Percentiles rank a stretch among this genome's conserved stretches.
phyloP scores from a whole-genome alignment of 2,888 invertebrate species.

The Euclidia mi region DNA sequence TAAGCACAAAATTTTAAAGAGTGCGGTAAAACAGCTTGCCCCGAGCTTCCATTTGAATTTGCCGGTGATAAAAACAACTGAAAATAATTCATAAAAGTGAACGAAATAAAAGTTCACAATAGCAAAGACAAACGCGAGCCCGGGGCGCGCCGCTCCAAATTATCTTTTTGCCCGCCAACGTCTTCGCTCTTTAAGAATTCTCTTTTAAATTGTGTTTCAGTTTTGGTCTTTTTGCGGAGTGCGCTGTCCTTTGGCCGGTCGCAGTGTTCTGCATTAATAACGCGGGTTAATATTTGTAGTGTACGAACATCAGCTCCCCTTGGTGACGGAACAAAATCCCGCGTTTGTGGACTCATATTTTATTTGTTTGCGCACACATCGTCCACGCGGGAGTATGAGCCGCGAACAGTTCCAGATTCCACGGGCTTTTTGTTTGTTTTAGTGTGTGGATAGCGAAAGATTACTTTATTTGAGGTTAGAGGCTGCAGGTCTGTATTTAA shows the following conservation, averaged over 20 bases:
- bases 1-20: constrained; percentile 45
- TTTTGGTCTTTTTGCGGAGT: constrained; percentile 81
- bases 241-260: constrained; percentile 81
- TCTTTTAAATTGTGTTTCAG: constrained; percentile 88
- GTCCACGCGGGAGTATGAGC: constrained; percentile 14
- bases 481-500: background rate
- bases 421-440: constrained; percentile 26
- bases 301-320: constrained; percentile 50
- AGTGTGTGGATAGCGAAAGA: constrained; percentile 10
- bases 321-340: constrained; percentile 44
- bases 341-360: constrained; percentile 49
- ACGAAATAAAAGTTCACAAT: constrained; percentile 87
- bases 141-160: constrained; percentile 76
- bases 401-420: constrained; percentile 5
- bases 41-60: constrained; percentile 75
- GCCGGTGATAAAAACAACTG: constrained; percentile 84
- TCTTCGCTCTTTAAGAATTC: constrained; percentile 88
- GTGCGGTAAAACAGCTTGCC: constrained; percentile 60
- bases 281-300: constrained; percentile 67
- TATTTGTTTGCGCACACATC: constrained; percentile 39
- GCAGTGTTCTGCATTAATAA: constrained; percentile 81
- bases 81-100: constrained; percentile 88
- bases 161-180: constrained; percentile 83
- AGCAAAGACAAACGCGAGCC: constrained; percentile 87
- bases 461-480: constrained; percentile 18